Evolutionary conservation across 2,888 invertebrate species (phyloP).

Genomic region (Horisme vitalbata): DNA sequence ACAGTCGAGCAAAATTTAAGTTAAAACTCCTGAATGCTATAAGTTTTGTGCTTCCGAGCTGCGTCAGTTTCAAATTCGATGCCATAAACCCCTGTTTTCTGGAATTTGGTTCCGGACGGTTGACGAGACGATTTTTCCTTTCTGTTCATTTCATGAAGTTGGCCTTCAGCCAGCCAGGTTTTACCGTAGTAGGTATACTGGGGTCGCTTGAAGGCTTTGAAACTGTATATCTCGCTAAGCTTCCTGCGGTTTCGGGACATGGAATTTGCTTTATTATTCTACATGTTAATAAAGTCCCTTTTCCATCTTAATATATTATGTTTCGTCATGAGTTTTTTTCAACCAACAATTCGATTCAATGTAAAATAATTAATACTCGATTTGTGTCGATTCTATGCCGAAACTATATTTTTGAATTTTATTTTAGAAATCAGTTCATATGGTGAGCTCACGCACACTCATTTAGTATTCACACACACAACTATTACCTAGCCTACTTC

Average conservation of each 20-base stretch:
- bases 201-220: constrained; percentile 7
- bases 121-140: constrained; percentile 36
- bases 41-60: constrained; percentile 17
- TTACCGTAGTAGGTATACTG: constrained; percentile 11
- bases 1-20: constrained; percentile 22
- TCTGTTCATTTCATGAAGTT: constrained; percentile 25
- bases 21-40: constrained; percentile 15
- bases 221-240: constrained; percentile 1
- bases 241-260: not conserved
- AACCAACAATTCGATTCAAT: too few relatives aligned
- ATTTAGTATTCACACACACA: too few relatives aligned
- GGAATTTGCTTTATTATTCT: too few relatives aligned
- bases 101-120: constrained; percentile 33
- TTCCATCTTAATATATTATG: not conserved
- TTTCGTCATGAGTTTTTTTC: not conserved
- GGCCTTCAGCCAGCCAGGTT: constrained; percentile 25
- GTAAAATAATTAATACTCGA: too few relatives aligned
- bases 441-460: too few relatives aligned
- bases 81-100: constrained; percentile 39
- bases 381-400: too few relatives aligned
- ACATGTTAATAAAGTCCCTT: not conserved
- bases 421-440: too few relatives aligned
- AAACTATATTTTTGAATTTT: too few relatives aligned
- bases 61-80: constrained; percentile 31
- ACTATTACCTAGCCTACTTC: too few relatives aligned